Evolutionary conservation across 2,797 vertebrate species (phyloP), one percentile per base, ranked within the genome.

Genomic region (Brotogeris chrysoptera): DNA sequence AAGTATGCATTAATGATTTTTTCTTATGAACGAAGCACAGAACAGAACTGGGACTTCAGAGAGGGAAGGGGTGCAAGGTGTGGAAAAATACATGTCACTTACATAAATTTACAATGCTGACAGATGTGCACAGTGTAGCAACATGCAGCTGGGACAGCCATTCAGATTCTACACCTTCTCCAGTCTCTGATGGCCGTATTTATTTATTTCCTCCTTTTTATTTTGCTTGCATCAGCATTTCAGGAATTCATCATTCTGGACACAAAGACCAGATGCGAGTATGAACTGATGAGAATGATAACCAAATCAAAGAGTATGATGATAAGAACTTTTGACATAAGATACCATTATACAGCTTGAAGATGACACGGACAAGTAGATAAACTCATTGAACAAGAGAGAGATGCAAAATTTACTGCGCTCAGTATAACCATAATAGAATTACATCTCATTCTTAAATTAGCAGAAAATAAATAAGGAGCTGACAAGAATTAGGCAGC

Each of bases 171-270:
- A 7, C 11, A 69, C 16, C 6, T 69, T 66, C 39, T 80, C n/a
- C 34, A 83, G 38, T 32, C 60, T 55, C 46, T 30, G n/a, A 34
- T 7, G 19, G 27, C 16, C 1, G 0, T 10, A 47, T 38, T 65
- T 83, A 55, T 21, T 65, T 90, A 36, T 38, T 80, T 86, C 23
- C 10, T 70, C 6, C 39, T 52, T 38, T 57, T 36, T 1, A 3
- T 36, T 72, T 78, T 65, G 11, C 25, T 28, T 60, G 17, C 9
- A 7, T n/a, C n/a, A 71, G 16, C 0, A 0, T 20, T 30, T 63
- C 80, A 64, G 49, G 36, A 68, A 69, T 76, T 72, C 9, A 61
- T 69, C 53, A 71, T 50, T 78, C 76, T 83, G 16, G 86, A 7
- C 38, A 78, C 36, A 91, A 46, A 63, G 32, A 80, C 43, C 19